These are phyloP conservation scores for Psittacula cyanocephala DNA, from an alignment of 2,113 vertebrate species.

Conservation along the genomic window DNA sequence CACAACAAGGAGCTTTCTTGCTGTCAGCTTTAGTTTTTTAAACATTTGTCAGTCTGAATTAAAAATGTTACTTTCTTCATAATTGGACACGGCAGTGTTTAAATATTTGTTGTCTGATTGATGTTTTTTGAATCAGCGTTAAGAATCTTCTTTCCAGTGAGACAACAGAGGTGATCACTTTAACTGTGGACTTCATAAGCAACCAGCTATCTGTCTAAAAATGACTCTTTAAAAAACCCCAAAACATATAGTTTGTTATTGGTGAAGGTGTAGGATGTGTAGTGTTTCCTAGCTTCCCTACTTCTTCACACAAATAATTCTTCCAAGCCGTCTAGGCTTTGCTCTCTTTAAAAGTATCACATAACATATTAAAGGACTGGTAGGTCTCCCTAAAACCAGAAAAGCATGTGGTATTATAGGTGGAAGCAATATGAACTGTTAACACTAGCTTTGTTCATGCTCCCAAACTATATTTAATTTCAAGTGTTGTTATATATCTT, in stretches of 20 bases:
- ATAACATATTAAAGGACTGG: background rate
- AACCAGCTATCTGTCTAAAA: background rate
- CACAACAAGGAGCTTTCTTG: background rate
- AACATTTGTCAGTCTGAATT: background rate
- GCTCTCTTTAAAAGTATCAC: background rate
- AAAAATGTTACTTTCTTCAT: background rate
- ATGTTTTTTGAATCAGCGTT: background rate
- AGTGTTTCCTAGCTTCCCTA: background rate
- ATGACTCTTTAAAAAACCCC: background rate
- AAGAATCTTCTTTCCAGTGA: background rate
- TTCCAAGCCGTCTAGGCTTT: background rate
- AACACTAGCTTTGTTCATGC: background rate
- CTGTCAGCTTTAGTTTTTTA: background rate
- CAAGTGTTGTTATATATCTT: background rate
- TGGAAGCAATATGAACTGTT: background rate
- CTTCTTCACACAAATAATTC: background rate
- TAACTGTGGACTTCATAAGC: background rate
- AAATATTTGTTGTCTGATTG: background rate
- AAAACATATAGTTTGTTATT: background rate
- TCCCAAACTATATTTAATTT: background rate
- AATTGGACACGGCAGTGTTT: background rate
- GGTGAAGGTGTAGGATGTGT: background rate
- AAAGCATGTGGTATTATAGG: background rate
- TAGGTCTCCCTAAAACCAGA: background rate
- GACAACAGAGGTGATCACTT: background rate